phyloP scores from a whole-genome alignment of 2,113 vertebrate genomes.

The Heterocephalus glaber region DNA sequence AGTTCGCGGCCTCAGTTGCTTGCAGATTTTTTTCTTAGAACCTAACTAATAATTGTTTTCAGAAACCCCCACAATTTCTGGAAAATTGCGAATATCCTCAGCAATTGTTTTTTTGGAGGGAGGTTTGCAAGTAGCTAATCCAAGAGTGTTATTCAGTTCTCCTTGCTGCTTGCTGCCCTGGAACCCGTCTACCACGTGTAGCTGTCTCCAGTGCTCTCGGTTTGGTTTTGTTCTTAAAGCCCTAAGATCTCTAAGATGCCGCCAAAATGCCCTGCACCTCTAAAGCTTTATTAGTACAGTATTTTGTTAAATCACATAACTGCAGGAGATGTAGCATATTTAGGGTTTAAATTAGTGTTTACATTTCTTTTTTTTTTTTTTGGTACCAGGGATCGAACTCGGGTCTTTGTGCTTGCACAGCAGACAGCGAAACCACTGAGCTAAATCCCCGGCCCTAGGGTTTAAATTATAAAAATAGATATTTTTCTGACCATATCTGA shows the following conservation, averaged over 20 bases:
- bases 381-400: too few species aligned
- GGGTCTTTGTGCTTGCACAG: too few species aligned
- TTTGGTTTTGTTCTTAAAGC: neutral
- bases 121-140: neutral
- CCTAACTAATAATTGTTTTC: neutral
- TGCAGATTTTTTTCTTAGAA: neutral
- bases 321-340: neutral
- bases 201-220: neutral
- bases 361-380: neutral
- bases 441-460: too few species aligned
- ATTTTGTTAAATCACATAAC: neutral
- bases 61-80: neutral
- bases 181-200: neutral
- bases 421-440: too few species aligned
- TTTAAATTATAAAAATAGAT: neutral
- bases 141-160: neutral
- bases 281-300: neutral
- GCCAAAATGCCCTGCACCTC: neutral
- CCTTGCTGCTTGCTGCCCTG: neutral
- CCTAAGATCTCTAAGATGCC: neutral
- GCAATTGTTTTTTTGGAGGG: neutral
- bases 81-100: neutral
- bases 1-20: neutral
- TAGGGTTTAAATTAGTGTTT: too few species aligned
- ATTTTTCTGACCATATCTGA: neutral